These are phyloP conservation scores for Ormyrus labotus DNA, from an alignment of 2,888 invertebrate species.

Conservation along the genomic window DNA sequence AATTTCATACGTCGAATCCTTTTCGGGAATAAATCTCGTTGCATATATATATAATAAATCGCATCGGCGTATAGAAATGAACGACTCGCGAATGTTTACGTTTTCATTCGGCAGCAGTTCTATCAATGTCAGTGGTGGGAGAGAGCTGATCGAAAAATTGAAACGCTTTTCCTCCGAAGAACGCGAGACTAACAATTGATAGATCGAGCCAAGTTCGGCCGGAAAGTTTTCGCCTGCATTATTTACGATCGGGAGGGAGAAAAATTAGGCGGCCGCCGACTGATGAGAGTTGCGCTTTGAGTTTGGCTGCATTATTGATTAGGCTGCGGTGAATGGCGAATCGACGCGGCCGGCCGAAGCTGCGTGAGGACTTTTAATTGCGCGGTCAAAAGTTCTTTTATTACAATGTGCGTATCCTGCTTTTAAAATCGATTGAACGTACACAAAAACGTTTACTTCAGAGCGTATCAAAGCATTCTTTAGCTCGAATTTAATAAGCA, in stretches of 20 bases:
- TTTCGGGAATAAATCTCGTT: not conserved
- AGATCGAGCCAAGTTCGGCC: conserved; percentile 16
- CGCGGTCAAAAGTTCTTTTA: not conserved
- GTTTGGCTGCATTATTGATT: not conserved
- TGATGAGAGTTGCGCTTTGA: not conserved
- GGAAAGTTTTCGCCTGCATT: conserved; percentile 13
- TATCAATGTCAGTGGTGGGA: conserved; percentile 40
- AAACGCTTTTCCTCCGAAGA: conserved; percentile 26
- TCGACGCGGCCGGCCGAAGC: too few species aligned
- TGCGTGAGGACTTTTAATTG: conserved; percentile 9
- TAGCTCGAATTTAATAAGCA: too few species aligned
- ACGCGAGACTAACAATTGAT: conserved; percentile 41
- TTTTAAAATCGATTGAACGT: too few species aligned
- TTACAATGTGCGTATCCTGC: not conserved
- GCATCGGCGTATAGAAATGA: not conserved
- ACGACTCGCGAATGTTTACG: conserved; percentile 38
- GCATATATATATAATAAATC: conserved; percentile 13
- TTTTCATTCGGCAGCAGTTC: conserved; percentile 47
- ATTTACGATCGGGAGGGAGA: conserved; percentile 12
- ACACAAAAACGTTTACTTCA: too few species aligned
- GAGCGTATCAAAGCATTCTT: too few species aligned
- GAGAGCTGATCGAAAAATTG: conserved; percentile 34
- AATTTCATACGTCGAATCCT: conserved; percentile 26
- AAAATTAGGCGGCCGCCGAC: conserved; percentile 15
- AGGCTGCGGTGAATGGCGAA: not conserved